phyloP scores from a whole-genome alignment of 2,888 invertebrate genomes.

The Hecatera dysodea region DNA sequence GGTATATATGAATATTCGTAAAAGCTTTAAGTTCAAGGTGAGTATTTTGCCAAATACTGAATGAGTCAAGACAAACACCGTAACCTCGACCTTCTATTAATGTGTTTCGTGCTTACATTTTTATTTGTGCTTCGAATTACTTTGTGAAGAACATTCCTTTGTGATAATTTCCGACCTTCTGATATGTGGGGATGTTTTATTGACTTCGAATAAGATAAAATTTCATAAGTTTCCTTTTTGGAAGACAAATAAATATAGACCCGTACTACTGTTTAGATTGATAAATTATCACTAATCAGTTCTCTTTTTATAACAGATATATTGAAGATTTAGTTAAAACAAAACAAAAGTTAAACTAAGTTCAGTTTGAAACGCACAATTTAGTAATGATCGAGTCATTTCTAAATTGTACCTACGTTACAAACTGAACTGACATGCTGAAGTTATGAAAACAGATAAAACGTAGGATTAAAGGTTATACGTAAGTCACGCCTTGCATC shows the following conservation, averaged over 20 bases:
- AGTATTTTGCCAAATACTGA: constrained; percentile 37
- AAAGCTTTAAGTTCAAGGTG: constrained; percentile 16
- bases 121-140: not conserved
- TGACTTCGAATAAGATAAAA: constrained; percentile 18
- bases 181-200: not conserved
- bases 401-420: no score
- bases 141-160: no score
- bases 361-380: no score
- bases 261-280: not conserved
- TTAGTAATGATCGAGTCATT: no score
- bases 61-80: constrained; percentile 44
- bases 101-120: constrained; percentile 39
- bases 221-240: no score
- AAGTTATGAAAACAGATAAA: no score
- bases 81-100: constrained; percentile 47
- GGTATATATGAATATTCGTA: no score
- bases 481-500: not conserved
- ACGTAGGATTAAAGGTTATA: not conserved
- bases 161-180: no score
- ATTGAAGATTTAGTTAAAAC: no score
- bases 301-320: no score
- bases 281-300: not conserved
- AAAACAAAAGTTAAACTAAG: no score
- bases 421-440: no score
- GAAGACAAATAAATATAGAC: constrained; percentile 5